phyloP scores from a whole-genome alignment of 2,797 vertebrate species.

The Austrolebias charrua region DNA sequence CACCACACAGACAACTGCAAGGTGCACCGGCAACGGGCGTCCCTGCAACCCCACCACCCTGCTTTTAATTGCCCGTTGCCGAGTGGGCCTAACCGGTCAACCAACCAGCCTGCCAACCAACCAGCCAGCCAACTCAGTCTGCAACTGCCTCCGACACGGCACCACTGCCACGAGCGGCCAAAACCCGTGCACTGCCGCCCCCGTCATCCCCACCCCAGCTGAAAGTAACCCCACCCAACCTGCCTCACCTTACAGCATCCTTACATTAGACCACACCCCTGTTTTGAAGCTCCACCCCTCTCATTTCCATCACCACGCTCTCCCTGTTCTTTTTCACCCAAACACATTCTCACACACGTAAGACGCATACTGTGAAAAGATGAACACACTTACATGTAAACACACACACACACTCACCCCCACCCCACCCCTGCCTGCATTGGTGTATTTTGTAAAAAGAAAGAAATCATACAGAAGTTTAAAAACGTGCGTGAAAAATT shows the following conservation, averaged over 20 bases:
- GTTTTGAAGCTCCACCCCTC: conserved; percentile 60
- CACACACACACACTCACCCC: conserved; percentile 26
- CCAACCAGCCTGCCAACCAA: conserved; percentile 57
- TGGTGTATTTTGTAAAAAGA: conserved; percentile 92
- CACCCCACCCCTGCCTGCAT: conserved; percentile 89
- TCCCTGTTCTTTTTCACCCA: conserved; percentile 50
- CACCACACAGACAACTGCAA: conserved; percentile 39
- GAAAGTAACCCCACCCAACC: conserved; percentile 42
- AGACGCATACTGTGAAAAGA: conserved; percentile 50
- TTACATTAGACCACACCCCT: conserved; percentile 55
- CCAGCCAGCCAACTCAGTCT: conserved; percentile 67
- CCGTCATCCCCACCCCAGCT: conserved; percentile 51
- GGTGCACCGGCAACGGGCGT: conserved; percentile 50
- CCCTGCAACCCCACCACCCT: conserved; percentile 1
- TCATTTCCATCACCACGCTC: conserved; percentile 72
- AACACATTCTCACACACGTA: conserved; percentile 39
- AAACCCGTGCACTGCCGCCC: conserved; percentile 44
- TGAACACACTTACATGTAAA: conserved; percentile 42
- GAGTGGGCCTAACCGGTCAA: conserved; percentile 51
- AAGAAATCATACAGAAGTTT: conserved; percentile 79
- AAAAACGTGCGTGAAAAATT: conserved; percentile 74
- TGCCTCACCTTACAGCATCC: conserved; percentile 39
- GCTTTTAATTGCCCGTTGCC: conserved; percentile 30
- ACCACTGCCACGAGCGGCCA: conserved; percentile 70
- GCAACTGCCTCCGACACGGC: conserved; percentile 65